phyloP scores from a whole-genome alignment of 2,113 vertebrate genomes.

The Noctilio leporinus region DNA sequence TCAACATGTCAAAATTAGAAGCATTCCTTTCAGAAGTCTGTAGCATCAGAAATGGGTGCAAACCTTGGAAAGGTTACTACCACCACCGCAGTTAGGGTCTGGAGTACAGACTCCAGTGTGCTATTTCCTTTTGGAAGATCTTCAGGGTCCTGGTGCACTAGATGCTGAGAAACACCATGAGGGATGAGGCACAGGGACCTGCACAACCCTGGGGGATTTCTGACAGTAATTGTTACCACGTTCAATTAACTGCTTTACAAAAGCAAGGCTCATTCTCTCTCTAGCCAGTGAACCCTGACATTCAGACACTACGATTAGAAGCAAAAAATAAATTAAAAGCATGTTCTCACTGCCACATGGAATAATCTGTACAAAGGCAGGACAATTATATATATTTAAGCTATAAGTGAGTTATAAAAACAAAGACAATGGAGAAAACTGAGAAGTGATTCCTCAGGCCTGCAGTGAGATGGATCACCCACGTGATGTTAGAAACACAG shows the following conservation, averaged over 20 bases:
- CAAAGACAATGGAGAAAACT: constrained; percentile 56
- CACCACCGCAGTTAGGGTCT: background rate
- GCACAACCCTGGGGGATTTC: constrained; percentile 66
- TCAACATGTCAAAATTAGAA: background rate
- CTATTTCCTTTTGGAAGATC: background rate
- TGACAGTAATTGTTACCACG: constrained; percentile 79
- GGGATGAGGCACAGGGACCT: constrained; percentile 61
- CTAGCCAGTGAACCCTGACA: constrained; percentile 77
- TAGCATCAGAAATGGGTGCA: background rate
- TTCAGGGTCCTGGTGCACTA: background rate
- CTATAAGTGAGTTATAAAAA: constrained; percentile 54
- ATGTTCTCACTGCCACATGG: constrained; percentile 46
- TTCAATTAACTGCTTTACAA: constrained; percentile 83
- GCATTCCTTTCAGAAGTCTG: background rate
- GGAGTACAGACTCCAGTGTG: background rate
- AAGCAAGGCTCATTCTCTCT: constrained; percentile 73
- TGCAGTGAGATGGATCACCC: background rate
- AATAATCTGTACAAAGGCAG: constrained; percentile 62
- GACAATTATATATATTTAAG: constrained; percentile 47
- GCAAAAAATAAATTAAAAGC: constrained; percentile 71
- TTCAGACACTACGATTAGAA: constrained; percentile 72
- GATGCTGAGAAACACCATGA: constrained; percentile 65
- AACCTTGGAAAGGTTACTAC: background rate
- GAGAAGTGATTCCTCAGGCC: background rate
- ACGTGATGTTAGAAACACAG: background rate